Percentiles rank a stretch among this genome's conserved stretches.
Evolutionary conservation across 2,113 vertebrate species (phyloP).

Genomic region (Alligator mississippiensis): DNA sequence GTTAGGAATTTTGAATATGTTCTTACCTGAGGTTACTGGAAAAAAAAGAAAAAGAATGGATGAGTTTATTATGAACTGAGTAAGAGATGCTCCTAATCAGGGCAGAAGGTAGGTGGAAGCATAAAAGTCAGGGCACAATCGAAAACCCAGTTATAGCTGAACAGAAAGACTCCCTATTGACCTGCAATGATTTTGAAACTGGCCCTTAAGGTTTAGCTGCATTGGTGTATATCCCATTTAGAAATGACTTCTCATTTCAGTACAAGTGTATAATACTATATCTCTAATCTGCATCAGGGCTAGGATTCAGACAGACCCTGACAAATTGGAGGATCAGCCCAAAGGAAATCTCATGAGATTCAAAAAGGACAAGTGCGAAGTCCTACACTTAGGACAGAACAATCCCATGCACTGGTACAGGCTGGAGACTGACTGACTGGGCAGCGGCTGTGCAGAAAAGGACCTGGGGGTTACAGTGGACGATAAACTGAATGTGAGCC

Average conservation of each 20-base stretch:
- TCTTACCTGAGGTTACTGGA: background rate
- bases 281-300: background rate
- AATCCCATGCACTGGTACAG: too few species aligned
- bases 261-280: background rate
- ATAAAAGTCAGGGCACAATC: background rate
- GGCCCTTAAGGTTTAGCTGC: accelerated
- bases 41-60: accelerated
- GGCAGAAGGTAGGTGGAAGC: constrained; percentile 59
- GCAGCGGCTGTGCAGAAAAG: too few species aligned
- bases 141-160: background rate
- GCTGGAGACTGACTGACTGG: too few species aligned
- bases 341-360: too few species aligned
- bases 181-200: accelerated
- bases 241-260: background rate
- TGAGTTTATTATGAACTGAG: background rate
- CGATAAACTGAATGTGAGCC: too few species aligned
- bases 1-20: accelerated
- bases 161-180: accelerated
- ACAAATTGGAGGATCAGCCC: too few species aligned
- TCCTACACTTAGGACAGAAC: too few species aligned
- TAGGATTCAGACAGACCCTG: too few species aligned
- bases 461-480: too few species aligned
- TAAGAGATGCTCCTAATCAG: accelerated
- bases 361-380: too few species aligned
- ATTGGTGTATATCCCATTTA: accelerated